phyloP scores from a whole-genome alignment of 1,140 invertebrate genomes.

The Diabrotica undecimpunctata region DNA sequence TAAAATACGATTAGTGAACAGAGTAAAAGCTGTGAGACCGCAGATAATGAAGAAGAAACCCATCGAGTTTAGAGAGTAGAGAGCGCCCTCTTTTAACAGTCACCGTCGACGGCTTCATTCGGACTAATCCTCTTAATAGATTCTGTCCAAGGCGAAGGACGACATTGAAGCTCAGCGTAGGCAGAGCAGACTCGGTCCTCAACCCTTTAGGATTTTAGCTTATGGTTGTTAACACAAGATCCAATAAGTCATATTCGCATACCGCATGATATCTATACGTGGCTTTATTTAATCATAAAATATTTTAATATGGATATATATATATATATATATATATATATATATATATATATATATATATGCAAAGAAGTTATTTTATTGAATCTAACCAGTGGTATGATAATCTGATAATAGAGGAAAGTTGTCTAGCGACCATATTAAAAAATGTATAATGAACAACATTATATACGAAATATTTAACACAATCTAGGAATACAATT shows the following conservation, averaged over 20 bases:
- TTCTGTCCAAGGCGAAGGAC: slow-evolving; percentile 41
- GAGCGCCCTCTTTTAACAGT: slow-evolving; percentile 19
- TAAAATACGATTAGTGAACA: slow-evolving; percentile 24
- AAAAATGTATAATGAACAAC: no score
- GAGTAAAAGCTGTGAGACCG: slow-evolving; percentile 39
- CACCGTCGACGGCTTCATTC: slow-evolving; percentile 41
- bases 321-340: no score
- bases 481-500: no score
- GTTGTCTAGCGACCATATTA: no score
- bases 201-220: slow-evolving; percentile 44
- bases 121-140: slow-evolving; percentile 48
- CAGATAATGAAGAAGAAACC: slow-evolving; percentile 44
- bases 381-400: no score
- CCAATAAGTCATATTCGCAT: slow-evolving; percentile 42
- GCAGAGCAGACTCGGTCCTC: slow-evolving; percentile 11
- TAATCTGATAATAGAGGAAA: no score
- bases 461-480: no score
- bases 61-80: slow-evolving; percentile 26
- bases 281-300: no score
- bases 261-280: neutral
- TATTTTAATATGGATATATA: no score
- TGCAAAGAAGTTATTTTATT: no score
- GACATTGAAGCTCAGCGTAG: slow-evolving; percentile 12
- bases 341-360: no score
- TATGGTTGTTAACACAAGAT: slow-evolving; percentile 48